phyloP scores from a whole-genome alignment of 2,888 invertebrate genomes.

The Drosophila prostipennis region DNA sequence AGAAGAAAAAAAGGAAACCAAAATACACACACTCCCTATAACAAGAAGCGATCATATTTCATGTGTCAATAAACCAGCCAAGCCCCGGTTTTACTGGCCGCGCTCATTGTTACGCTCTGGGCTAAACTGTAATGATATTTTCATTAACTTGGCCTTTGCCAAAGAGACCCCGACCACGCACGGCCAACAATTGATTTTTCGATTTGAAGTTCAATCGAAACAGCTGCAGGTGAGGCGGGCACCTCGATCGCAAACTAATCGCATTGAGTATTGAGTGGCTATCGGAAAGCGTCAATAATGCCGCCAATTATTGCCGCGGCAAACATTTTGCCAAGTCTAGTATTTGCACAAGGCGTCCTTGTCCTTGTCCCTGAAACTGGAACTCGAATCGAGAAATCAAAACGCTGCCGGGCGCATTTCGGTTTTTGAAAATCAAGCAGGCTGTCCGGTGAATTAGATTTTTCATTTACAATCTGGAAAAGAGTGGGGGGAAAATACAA shows the following conservation, averaged over 20 bases:
- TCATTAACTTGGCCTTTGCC: constrained; percentile 79
- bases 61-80: constrained; percentile 69
- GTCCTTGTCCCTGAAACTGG: constrained; percentile 73
- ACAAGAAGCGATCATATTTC: constrained; percentile 76
- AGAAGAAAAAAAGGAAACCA: constrained; percentile 1
- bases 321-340: constrained; percentile 48
- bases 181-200: constrained; percentile 56
- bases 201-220: constrained; percentile 55
- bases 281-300: constrained; percentile 71
- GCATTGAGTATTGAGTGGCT: constrained; percentile 63
- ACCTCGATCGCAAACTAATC: constrained; percentile 45
- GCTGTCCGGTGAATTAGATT: background rate
- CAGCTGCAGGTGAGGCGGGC: constrained; percentile 58
- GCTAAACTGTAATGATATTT: constrained; percentile 78
- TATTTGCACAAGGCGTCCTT: constrained; percentile 77
- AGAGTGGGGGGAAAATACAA: background rate
- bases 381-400: constrained; percentile 39
- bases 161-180: constrained; percentile 67
- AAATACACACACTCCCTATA: constrained; percentile 62
- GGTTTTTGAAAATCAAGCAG: constrained; percentile 8
- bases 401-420: constrained; percentile 39
- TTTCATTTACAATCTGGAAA: background rate
- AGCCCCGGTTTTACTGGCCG: constrained; percentile 22
- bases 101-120: constrained; percentile 69
- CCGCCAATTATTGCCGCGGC: constrained; percentile 59